These are phyloP conservation scores for Rhyacophila brunnea DNA, from an alignment of 1,140 invertebrate species.

Conservation along the genomic window DNA sequence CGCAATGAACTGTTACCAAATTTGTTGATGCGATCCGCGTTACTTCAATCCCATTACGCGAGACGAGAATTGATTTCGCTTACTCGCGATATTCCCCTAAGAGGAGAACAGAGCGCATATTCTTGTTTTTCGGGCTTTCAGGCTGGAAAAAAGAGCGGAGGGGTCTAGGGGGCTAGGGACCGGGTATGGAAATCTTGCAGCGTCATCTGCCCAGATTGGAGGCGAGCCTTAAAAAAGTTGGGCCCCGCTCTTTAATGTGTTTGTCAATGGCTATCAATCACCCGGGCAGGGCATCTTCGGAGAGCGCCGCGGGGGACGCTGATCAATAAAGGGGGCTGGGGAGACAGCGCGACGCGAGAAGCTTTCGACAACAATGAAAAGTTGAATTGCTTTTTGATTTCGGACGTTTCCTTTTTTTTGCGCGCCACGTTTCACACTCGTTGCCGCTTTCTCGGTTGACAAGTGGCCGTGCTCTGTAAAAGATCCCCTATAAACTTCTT, in stretches of 20 bases:
- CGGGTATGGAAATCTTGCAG: constrained; percentile 28
- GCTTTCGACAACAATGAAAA: constrained; percentile 19
- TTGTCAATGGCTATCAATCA: constrained; percentile 36
- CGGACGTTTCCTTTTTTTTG: constrained; percentile 12
- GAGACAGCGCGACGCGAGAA: constrained; percentile 1
- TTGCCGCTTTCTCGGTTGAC: constrained; percentile 10
- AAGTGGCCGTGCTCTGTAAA: constrained; percentile 10
- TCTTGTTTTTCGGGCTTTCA: constrained; percentile 18
- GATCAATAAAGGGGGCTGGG: constrained; percentile 14
- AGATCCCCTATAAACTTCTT: no score
- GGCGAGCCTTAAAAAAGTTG: constrained; percentile 25
- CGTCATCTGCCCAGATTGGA: constrained; percentile 32
- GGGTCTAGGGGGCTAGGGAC: constrained; percentile 1
- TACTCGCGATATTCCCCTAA: constrained; percentile 19
- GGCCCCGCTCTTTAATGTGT: constrained; percentile 31
- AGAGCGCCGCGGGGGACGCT: background rate
- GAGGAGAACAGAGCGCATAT: constrained; percentile 13
- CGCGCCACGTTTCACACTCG: constrained; percentile 2
- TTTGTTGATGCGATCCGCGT: constrained; percentile 28
- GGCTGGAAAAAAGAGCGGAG: background rate
- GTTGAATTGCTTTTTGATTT: constrained; percentile 22
- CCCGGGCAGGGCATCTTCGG: constrained; percentile 2
- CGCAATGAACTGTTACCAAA: constrained; percentile 22
- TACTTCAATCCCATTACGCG: constrained; percentile 28
- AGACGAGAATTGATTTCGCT: constrained; percentile 31